Percentiles rank a stretch among this genome's conserved stretches.
phyloP scores from a whole-genome alignment of 64 coral and sea anemone genomes.

The Acropora tenuis region DNA sequence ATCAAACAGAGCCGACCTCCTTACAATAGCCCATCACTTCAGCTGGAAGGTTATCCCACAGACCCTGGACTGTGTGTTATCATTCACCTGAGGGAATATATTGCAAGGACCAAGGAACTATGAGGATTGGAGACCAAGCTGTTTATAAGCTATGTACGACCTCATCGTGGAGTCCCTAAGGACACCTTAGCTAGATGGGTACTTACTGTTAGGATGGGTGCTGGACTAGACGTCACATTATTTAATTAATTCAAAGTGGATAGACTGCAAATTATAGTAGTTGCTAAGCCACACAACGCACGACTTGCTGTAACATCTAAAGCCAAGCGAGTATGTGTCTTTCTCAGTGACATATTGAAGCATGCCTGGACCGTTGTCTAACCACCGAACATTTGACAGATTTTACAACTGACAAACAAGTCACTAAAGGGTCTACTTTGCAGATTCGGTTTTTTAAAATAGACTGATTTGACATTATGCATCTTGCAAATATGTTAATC shows the following conservation, averaged over 20 bases:
- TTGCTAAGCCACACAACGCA: not conserved
- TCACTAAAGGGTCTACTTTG: no score
- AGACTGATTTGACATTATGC: no score
- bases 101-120: not conserved
- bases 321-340: not conserved
- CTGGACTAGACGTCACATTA: not conserved
- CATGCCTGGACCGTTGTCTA: constrained; percentile 16
- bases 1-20: constrained; percentile 26
- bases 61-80: not conserved
- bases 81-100: constrained; percentile 11
- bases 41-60: not conserved
- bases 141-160: not conserved
- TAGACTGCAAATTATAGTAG: no score
- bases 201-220: not conserved
- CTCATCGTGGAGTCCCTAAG: not conserved
- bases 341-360: not conserved
- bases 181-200: not conserved
- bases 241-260: no score
- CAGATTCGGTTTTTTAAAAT: no score
- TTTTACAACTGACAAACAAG: constrained; percentile 5
- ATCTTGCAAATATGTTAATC: no score
- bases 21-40: not conserved
- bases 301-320: constrained; percentile 4
- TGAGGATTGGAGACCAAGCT: constrained; percentile 15
- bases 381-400: constrained; percentile 7